These are phyloP conservation scores for Sphecodes monilicornis DNA, from an alignment of 2,888 invertebrate genomes.

Conservation along the genomic window DNA sequence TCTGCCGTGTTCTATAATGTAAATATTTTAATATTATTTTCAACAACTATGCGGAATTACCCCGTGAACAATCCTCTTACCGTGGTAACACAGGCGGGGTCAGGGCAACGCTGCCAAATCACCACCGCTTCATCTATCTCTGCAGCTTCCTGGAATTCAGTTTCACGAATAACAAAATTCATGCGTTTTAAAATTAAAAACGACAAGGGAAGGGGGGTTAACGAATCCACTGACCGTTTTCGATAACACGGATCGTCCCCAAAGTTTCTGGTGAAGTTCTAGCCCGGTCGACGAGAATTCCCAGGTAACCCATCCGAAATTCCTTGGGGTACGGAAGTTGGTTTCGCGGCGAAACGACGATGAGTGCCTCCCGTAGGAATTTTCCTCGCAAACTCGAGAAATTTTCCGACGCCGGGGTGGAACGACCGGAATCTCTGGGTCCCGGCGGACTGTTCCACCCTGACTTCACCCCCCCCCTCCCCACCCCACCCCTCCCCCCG, in stretches of 20 bases:
- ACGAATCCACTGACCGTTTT: neutral
- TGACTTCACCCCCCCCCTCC: neutral
- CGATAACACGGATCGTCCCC: constrained; percentile 11
- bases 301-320: constrained; percentile 35
- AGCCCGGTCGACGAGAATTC: constrained; percentile 28
- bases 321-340: constrained; percentile 28
- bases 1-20: neutral
- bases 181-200: neutral
- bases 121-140: neutral
- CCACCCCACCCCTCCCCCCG: neutral
- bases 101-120: neutral
- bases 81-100: neutral
- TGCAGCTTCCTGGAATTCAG: neutral
- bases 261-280: constrained; percentile 30
- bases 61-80: neutral
- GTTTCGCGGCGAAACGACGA: constrained; percentile 24
- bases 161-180: neutral
- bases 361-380: constrained; percentile 36
- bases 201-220: neutral
- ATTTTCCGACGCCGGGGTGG: neutral
- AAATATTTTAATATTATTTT: constrained; percentile 11
- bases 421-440: constrained; percentile 9
- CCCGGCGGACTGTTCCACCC: constrained; percentile 1
- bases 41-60: constrained; percentile 8
- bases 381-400: constrained; percentile 24